Percentiles rank a stretch among this genome's conserved stretches.
Conservation (phyloP, 2,797 vertebrate genomes). For the Manis crassicaudata region DNA sequence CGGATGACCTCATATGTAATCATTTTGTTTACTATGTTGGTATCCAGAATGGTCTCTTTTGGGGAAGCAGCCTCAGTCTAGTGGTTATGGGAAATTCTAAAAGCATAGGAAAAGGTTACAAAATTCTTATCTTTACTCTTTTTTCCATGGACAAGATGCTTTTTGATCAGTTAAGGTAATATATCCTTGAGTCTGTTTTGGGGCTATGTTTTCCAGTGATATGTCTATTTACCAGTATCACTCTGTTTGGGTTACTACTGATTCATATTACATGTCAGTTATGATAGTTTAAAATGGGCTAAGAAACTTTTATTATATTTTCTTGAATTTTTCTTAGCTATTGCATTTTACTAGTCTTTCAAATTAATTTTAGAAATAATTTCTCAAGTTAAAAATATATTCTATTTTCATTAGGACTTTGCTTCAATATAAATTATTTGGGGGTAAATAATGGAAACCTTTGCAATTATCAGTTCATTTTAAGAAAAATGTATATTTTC, state of each 20-base stretch:
- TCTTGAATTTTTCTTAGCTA: background rate
- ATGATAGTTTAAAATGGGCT: background rate
- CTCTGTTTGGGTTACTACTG: background rate
- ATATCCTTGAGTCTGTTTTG: background rate
- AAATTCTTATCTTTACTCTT: background rate
- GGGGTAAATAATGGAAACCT: background rate
- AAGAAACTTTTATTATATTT: background rate
- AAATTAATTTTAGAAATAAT: background rate
- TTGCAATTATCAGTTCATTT: background rate
- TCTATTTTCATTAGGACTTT: background rate
- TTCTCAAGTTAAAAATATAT: background rate
- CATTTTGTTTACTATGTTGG: background rate
- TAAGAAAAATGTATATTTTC: background rate
- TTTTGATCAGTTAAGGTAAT: background rate
- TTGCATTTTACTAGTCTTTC: background rate
- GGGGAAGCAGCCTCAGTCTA: background rate
- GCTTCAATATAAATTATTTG: background rate
- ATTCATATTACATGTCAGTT: background rate
- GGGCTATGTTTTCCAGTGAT: background rate
- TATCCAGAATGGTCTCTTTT: background rate
- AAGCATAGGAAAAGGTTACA: background rate
- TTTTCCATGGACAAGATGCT: background rate
- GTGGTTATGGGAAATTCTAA: background rate
- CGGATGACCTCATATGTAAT: background rate
- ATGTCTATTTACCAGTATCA: background rate